Percentiles rank a stretch among this genome's conserved stretches.
These are phyloP conservation scores for Prionailurus bengalensis DNA, from an alignment of 2,113 vertebrate species.

Conservation along the genomic window DNA sequence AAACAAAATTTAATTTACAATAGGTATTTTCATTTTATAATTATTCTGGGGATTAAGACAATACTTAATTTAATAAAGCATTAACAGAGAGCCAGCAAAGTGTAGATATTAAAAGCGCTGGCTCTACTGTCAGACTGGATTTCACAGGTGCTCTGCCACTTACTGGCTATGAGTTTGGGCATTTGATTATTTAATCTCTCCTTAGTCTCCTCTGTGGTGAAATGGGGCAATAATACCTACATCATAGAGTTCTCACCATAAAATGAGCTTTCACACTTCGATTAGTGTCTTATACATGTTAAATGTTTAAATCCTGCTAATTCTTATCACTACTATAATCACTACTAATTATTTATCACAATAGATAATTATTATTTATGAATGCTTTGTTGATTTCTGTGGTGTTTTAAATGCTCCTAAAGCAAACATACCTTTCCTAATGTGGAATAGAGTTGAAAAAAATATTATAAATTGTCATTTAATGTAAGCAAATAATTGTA, in stretches of 20 bases:
- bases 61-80: not conserved
- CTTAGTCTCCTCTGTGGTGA: not conserved
- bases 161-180: not conserved
- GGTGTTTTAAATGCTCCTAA: not conserved
- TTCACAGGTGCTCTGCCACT: not conserved
- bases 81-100: not conserved
- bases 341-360: no score
- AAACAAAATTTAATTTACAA: conserved; percentile 15
- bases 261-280: not conserved
- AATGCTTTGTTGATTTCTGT: not conserved
- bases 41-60: not conserved
- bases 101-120: not conserved
- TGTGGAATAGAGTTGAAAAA: not conserved
- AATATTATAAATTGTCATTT: not conserved
- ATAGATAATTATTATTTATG: not conserved
- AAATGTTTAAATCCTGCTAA: not conserved
- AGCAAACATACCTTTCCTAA: not conserved
- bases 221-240: not conserved
- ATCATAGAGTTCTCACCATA: not conserved
- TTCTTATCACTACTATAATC: not conserved
- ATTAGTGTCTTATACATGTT: not conserved
- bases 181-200: not conserved
- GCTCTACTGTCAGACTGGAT: not conserved
- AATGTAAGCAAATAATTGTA: not conserved
- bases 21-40: not conserved